These are phyloP conservation scores for Sebastes variabilis DNA, from an alignment of 2,797 vertebrate genomes.

Conservation along the genomic window DNA sequence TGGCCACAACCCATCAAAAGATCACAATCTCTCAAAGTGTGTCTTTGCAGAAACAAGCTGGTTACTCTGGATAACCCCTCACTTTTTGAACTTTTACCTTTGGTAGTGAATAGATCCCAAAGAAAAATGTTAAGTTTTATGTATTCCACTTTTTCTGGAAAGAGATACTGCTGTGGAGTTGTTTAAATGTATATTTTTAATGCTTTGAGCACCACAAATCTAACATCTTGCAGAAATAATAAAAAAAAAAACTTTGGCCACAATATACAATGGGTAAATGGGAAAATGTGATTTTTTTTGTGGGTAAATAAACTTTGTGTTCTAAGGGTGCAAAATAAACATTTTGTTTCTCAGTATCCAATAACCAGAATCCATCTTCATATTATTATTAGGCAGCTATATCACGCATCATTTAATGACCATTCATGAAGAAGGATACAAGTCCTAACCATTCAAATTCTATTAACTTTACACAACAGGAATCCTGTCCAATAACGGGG, in stretches of 20 bases:
- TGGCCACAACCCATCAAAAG: too few species aligned
- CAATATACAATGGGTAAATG: not conserved
- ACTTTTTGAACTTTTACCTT: too few species aligned
- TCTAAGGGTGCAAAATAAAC: accelerated
- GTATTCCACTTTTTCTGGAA: not conserved
- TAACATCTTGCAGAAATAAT: not conserved
- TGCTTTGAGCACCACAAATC: not conserved
- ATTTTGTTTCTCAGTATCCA: not conserved
- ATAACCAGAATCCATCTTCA: not conserved
- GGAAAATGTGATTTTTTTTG: not conserved
- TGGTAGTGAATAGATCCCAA: too few species aligned
- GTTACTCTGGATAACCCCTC: too few species aligned
- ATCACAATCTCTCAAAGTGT: too few species aligned
- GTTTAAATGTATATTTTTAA: not conserved
- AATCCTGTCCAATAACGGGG: constrained; percentile 71
- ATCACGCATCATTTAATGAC: not conserved
- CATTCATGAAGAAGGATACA: constrained; percentile 21
- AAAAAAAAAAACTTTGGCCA: not conserved
- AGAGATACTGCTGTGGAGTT: not conserved
- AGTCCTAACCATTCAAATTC: constrained; percentile 50
- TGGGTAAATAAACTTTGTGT: not conserved
- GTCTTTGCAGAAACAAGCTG: too few species aligned
- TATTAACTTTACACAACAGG: constrained; percentile 67
- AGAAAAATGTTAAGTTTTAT: not conserved
- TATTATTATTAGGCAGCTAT: not conserved